Evolutionary conservation across 2,797 vertebrate genomes (phyloP), one percentile per base, ranked within the genome.

Genomic region (Salmo trutta): DNA sequence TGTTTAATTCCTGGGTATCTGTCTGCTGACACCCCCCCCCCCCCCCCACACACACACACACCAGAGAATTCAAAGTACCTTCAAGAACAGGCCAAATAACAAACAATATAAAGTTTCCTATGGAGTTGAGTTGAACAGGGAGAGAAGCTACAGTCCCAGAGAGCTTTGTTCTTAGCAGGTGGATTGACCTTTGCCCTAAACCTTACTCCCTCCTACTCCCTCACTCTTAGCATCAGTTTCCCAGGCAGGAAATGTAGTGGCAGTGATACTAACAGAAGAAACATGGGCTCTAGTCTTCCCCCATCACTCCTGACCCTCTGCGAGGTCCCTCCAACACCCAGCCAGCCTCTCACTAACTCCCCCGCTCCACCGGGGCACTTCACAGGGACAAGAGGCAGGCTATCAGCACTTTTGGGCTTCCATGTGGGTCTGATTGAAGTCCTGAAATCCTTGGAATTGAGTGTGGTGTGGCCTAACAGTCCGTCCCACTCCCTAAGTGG

Each of bases 341-440:
- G 10, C 41, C 41, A 47, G 41, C 41, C 70, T 27, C 59, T 6
- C 73, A 53, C 56, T 51, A 29, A 51, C 71, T 27, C 29, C 1
- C 66, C 21, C 36, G 27, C 24, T 21, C 4, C 41, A 47, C 41
- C 12, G 41, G 41, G 41, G 41, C 41, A 41, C 41, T 41, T 41
- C 76, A 78, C 56, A 75, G 69, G 52, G 67, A 47, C 73, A 68
- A 64, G 62, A 53, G 62, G 73, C 59, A 14, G 79, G 21, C 78
- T 83, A 75, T 72, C 73, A 67, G 84, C 80, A 82, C 81, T 72
- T 81, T 74, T 72, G 76, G 75, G 82, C 88, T 90, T 83, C 85
- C 87, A 85, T 87, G 86, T 87, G 84, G 85, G 89, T 90, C 87
- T 82, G 77, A 90, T 90, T 90, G 87, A 90, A 90, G 82, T 88